Base-by-base conservation (phyloP, 2,797 vertebrate genomes). In the Octomys mimax region DNA sequence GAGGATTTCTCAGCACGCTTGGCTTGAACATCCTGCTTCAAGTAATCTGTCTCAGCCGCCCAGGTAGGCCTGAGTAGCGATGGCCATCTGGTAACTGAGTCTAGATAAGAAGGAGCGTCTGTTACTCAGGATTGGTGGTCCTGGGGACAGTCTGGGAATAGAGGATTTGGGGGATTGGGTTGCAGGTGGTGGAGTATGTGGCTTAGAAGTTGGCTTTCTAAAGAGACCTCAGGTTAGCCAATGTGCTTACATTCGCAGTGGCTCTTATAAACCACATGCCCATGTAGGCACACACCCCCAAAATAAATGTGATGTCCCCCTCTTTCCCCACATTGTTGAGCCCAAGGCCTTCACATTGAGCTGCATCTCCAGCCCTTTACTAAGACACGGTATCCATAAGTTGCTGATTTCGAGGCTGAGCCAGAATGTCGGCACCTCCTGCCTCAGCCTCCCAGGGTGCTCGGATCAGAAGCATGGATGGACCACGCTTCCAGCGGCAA, bases 211-310 rank as follows among this genome's bases (percentile, higher is more conserved):
- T 59, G 36, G 66, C 73, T 82, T 82, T 85, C 82, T 62, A 28
- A 91, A 71, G 79, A 91, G 87, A 73, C 57, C 87, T 84, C 52
- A 71, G 24, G 52, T 24, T 54, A 95, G 49, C n/a, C 91, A 54
- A 3, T 18, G 81, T 13, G 2, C 81, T 80, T 92, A n/a, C 81
- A 42, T 96, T 83, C 22, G 4, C 39, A 21, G 62, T 36, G 52
- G 24, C 68, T 92, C 26, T 52, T 90, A 80, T 24, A 84, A 87
- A n/a, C 68, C 42, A 80, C 73, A 90, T 81, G 59, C 75, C 81
- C 42, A 84, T 68, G 18, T 39, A 4, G 33, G 21, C 71, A 75
- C 22, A 26, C 39, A 75, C 71, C 6, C 85, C 22, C 39, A 68
- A 82, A 94, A 39, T 46, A 73, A 66, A 62, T 79, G 54, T 61